These are phyloP conservation scores for Eupithecia subumbrata DNA, from an alignment of 2,888 invertebrate species.

Conservation along the genomic window DNA sequence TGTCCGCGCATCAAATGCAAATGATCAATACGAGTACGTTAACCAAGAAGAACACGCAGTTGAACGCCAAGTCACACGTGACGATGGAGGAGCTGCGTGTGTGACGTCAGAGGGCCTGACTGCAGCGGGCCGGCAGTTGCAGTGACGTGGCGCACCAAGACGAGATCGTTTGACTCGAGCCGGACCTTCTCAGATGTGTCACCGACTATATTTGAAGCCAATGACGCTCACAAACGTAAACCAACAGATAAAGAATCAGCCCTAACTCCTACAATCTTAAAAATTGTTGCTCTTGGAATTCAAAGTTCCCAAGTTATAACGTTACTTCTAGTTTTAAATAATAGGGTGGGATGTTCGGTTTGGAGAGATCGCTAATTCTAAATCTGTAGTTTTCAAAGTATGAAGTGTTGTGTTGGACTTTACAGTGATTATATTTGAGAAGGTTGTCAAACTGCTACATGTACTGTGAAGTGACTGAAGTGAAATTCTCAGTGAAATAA, in stretches of 20 bases:
- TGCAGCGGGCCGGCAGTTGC: conserved; percentile 83
- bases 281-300: not conserved
- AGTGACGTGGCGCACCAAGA: conserved; percentile 79
- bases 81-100: conserved; percentile 93
- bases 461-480: conserved; percentile 21
- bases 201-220: conserved; percentile 68
- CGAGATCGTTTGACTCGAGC: conserved; percentile 82
- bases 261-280: not conserved
- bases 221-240: not conserved
- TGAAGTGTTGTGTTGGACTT: conserved; percentile 26
- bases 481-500: conserved; percentile 31
- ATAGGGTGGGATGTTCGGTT: not conserved
- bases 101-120: conserved; percentile 88
- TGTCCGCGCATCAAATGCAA: conserved; percentile 90
- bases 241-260: conserved; percentile 3
- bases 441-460: conserved; percentile 30
- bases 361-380: conserved; percentile 16
- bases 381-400: conserved; percentile 5
- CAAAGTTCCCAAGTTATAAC: not conserved
- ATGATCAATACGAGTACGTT: conserved; percentile 90
- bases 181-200: conserved; percentile 81
- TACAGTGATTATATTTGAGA: conserved; percentile 30
- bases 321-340: not conserved
- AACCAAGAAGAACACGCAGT: conserved; percentile 89
- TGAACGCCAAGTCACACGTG: conserved; percentile 85